These are phyloP conservation scores for Platysternon megacephalum DNA, from an alignment of 2,113 vertebrate genomes.

Conservation along the genomic window DNA sequence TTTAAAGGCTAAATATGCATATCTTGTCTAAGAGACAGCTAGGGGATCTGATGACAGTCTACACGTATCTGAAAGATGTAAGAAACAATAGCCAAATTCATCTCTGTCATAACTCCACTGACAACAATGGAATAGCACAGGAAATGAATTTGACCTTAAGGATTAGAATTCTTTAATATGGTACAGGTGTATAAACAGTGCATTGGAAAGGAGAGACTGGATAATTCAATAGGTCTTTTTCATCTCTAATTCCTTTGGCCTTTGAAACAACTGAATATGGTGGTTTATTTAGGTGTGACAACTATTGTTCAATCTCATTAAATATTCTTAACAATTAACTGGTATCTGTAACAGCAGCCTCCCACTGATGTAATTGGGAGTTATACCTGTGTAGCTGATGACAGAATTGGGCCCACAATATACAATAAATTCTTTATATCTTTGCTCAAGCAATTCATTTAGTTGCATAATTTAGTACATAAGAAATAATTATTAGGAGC, in stretches of 20 bases:
- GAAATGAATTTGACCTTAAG: neutral
- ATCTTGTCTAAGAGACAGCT: neutral
- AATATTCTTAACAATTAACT: slow-evolving; percentile 48
- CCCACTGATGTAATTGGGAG: slow-evolving; percentile 57
- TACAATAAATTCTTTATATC: slow-evolving; percentile 67
- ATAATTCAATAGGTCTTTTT: neutral
- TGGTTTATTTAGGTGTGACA: slow-evolving; percentile 12
- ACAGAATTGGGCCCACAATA: slow-evolving; percentile 33
- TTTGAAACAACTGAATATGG: neutral
- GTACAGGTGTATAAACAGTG: neutral
- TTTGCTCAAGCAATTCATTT: slow-evolving; percentile 67
- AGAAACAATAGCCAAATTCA: neutral
- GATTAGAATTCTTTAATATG: neutral
- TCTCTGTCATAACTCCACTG: no score
- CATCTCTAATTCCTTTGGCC: neutral
- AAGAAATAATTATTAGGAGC: slow-evolving; percentile 78
- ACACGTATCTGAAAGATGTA: neutral
- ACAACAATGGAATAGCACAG: neutral
- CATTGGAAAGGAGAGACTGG: neutral
- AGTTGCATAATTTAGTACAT: slow-evolving; percentile 68
- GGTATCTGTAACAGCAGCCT: slow-evolving; percentile 50
- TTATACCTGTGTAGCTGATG: slow-evolving; percentile 61
- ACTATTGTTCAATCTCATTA: slow-evolving; percentile 42
- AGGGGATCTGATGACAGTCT: neutral
- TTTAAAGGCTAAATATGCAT: neutral